Evolutionary conservation across 1,140 invertebrate genomes (phyloP).

Genomic region (Ips nitidus): DNA sequence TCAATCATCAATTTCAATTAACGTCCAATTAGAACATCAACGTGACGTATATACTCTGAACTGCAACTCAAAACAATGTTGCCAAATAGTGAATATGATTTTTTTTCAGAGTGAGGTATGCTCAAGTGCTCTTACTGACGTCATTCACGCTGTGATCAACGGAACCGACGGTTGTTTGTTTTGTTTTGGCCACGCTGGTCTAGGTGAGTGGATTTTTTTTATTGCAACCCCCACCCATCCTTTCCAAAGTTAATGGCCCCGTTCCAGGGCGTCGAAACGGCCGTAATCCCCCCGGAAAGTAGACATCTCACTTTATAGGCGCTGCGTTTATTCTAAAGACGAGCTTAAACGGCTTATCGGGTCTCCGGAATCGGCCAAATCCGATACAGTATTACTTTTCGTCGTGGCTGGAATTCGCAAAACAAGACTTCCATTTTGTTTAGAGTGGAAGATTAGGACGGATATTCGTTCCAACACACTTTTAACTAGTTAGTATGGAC

Average conservation of each 20-base stretch:
- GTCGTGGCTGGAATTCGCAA: constrained; percentile 26
- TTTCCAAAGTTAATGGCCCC: background rate
- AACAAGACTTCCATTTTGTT: constrained; percentile 31
- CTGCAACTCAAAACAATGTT: no score
- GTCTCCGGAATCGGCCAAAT: constrained; percentile 42
- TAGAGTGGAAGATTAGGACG: background rate
- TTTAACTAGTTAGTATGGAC: no score
- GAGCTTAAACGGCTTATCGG: constrained; percentile 42
- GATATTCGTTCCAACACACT: constrained; percentile 5
- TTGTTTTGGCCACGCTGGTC: constrained; percentile 86
- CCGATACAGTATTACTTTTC: constrained; percentile 41
- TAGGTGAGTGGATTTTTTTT: constrained; percentile 66
- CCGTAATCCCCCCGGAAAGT: constrained; percentile 44
- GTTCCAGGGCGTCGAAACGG: no score
- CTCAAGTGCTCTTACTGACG: constrained; percentile 85
- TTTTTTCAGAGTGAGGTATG: constrained; percentile 80
- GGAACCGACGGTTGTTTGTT: constrained; percentile 92
- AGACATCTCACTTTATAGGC: constrained; percentile 45
- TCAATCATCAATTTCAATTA: no score
- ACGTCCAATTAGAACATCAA: no score
- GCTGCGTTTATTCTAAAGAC: constrained; percentile 42
- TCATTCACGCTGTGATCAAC: constrained; percentile 91
- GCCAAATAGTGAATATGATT: no score
- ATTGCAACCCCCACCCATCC: background rate
- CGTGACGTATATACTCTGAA: no score